Conservation (phyloP, 2,888 invertebrate genomes). For the Polylopha cassiicola region DNA sequence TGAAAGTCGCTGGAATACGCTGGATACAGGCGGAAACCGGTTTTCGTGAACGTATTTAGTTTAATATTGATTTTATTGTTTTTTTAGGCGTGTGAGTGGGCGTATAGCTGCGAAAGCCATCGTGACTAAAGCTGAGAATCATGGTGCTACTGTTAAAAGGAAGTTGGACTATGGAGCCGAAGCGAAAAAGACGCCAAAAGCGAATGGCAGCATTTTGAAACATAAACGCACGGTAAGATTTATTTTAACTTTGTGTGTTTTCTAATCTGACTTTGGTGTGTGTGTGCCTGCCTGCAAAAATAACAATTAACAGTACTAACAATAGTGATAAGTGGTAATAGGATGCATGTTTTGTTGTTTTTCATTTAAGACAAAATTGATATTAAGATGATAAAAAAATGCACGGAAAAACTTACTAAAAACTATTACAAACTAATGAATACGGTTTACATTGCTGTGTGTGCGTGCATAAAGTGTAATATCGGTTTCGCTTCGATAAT, state of each 20-base stretch:
- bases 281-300: slow-evolving; percentile 20
- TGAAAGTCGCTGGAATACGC: no score
- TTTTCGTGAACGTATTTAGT: no score
- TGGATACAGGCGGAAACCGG: no score
- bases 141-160: slow-evolving; percentile 49
- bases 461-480: no score
- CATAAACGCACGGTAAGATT: slow-evolving; percentile 57
- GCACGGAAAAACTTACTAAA: no score
- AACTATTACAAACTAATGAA: no score
- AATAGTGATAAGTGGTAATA: background rate
- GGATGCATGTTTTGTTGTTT: slow-evolving; percentile 1
- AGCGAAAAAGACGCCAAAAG: slow-evolving; percentile 50
- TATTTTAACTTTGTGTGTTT: background rate
- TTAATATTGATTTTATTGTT: background rate
- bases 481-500: no score
- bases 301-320: slow-evolving; percentile 1
- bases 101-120: slow-evolving; percentile 56
- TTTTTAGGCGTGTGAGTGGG: slow-evolving; percentile 62
- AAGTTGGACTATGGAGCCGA: slow-evolving; percentile 57
- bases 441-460: no score
- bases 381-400: no score
- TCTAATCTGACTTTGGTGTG: background rate
- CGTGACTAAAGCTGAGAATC: slow-evolving; percentile 35
- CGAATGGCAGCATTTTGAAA: slow-evolving; percentile 64
- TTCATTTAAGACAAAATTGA: no score